Evolutionary conservation across 2,888 invertebrate species (phyloP), one percentile per base, ranked within the genome.

Genomic region (Hyposoter dolosus): DNA sequence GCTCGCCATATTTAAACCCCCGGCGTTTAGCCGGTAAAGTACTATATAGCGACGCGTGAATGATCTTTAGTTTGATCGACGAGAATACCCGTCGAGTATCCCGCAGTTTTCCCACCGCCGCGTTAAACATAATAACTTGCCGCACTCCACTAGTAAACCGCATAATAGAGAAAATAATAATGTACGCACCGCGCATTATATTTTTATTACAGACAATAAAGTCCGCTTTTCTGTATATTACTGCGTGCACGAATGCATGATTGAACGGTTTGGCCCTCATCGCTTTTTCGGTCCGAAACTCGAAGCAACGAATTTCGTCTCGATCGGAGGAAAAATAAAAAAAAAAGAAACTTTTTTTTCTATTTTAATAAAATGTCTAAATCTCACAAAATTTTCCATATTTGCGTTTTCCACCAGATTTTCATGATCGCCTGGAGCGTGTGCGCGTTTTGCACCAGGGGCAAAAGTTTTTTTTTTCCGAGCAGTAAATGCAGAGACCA

Each of bases 11-110:
- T 83, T 83, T 75, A 82, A 83, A 80, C 76, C 80, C 77, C 75
- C 78, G 82, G 56, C 77, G 83, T 86, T 84, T 83, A 83, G 66
- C 68, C 71, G 81, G 83, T 83, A 83, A 86, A 83, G n/a, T n/a
- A n/a, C n/a, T n/a, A 86, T 86, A 86, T 86, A 83, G 83, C 77
- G 83, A 86, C 86, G 81, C 81, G 86, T 77, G 80, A 86, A 86
- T 86, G 86, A 86, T 86, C 83, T 68, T 35, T 66, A 72, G 79
- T 81, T 82, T 86, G 86, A 86, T 86, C 72, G 86, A 86, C 86
- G 86, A 86, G 83, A 77, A 83, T 81, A 60, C 86, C 83, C 86
- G 83, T 47, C 77, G 86, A 32, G 68, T 83, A 68, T 83, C 83
- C 85, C 86, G 81, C 86, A 81, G 86, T 77, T 86, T 86, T 86